Conservation (phyloP, 2,113 vertebrate genomes). For the Thamnaconus septentrionalis region DNA sequence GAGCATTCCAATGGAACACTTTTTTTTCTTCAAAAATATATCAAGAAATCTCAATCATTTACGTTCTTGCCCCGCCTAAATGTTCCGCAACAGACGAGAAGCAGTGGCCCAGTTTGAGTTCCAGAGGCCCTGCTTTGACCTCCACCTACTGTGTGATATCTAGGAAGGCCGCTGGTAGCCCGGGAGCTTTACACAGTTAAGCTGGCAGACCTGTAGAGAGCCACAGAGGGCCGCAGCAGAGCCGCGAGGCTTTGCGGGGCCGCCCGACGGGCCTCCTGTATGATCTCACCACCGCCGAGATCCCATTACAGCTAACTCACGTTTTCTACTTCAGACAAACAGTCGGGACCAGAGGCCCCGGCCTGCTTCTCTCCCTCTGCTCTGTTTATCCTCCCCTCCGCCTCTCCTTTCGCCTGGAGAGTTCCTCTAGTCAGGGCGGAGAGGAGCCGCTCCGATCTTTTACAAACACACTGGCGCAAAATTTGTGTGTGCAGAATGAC, state of each 20-base stretch:
- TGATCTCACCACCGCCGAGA: constrained; percentile 70
- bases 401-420: constrained; percentile 9
- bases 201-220: constrained; percentile 26
- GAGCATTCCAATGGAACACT: too few relatives aligned
- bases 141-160: constrained; percentile 8
- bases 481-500: constrained; percentile 50
- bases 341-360: not conserved
- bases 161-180: not conserved
- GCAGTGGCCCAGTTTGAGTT: too few relatives aligned
- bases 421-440: not conserved
- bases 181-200: constrained; percentile 26
- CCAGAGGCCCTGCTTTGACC: constrained; percentile 1
- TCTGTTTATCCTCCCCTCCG: not conserved
- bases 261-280: constrained; percentile 57
- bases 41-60: too few relatives aligned
- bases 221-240: constrained; percentile 28
- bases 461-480: constrained; percentile 26
- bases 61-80: too few relatives aligned
- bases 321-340: constrained; percentile 57
- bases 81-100: too few relatives aligned
- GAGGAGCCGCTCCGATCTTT: constrained; percentile 11
- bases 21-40: too few relatives aligned
- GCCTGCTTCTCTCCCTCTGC: not conserved
- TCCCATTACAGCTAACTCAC: constrained; percentile 72
- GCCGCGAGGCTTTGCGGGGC: constrained; percentile 33